Evolutionary conservation across 2,797 vertebrate species (phyloP), one percentile per base, ranked within the genome.

Genomic region (Apodemus agrarius): DNA sequence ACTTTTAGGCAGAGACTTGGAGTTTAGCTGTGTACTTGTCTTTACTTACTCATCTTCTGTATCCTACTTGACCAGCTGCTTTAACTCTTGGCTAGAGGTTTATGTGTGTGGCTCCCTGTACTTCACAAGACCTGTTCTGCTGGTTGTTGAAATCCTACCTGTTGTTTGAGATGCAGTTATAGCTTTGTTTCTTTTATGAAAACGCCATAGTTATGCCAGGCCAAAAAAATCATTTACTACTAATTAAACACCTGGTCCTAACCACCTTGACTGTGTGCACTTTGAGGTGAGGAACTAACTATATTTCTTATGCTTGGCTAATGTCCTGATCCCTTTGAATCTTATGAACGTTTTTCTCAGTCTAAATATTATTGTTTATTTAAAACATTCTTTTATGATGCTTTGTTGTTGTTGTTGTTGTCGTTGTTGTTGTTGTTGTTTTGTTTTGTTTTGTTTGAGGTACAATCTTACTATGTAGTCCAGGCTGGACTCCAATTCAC

Each of bases 131-230:
- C 26, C 34, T 65, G 40, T 57, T 31, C 34, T 67, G 43, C 43
- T 91, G 65, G 37, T 37, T 21, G 1, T 54, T 46, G 78, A 89
- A 93, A 94, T 78, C 63, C 37, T 90, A 26, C 12, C 37, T 61
- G 13, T 74, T 74, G 8, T 95, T 49, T 92, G 69, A 92, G 29
- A 52, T 63, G 59, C 34, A 59, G 29, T 93, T 81, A n/a, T 54
- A 91, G n/a, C 29, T 86, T 94, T 90, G 57, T 40, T 67, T 6
- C 8, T 75, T 91, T 46, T 63, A 34, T 91, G 43, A 86, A 93
- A 61, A 52, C 1, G 3, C 67, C 61, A 91, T 52, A 34, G 54
- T 16, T 75, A 57, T 63, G 22, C 24, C 16, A 75, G 49, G 57
- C 49, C 87, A 95, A 93, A 67, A 67, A 22, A 87, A 31, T 17